Conservation (phyloP, 2,888 invertebrate genomes). For the Caenorhabditis afra region DNA sequence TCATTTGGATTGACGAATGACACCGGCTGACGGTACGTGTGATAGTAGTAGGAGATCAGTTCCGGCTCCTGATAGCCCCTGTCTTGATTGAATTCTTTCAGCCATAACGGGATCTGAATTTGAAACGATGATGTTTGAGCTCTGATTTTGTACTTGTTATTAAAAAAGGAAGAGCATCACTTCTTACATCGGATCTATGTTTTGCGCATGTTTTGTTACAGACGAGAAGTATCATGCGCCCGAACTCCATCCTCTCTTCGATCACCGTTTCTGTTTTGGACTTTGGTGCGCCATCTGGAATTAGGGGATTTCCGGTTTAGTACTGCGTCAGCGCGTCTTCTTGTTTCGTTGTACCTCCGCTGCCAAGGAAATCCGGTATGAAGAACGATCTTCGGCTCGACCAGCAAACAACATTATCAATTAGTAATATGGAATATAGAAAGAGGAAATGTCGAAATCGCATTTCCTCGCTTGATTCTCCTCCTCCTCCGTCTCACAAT, state of each 20-base stretch:
- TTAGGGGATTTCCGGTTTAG: neutral
- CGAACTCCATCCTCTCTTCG: constrained; percentile 59
- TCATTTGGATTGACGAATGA: constrained; percentile 49
- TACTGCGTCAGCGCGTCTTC: neutral
- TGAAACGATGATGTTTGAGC: neutral
- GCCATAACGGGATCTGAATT: constrained; percentile 53
- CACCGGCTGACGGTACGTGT: constrained; percentile 50
- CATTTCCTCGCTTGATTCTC: constrained; percentile 29
- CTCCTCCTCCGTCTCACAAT: constrained; percentile 10
- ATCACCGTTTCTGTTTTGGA: constrained; percentile 55
- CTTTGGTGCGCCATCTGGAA: constrained; percentile 42
- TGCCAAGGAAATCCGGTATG: constrained; percentile 38
- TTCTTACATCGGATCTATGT: constrained; percentile 48
- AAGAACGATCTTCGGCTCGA: constrained; percentile 36
- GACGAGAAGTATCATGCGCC: constrained; percentile 60
- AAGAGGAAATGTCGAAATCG: constrained; percentile 16
- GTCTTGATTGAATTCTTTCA: constrained; percentile 58
- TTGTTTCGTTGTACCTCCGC: constrained; percentile 24
- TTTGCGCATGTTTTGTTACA: constrained; percentile 56
- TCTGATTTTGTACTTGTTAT: neutral
- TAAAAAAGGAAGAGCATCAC: neutral
- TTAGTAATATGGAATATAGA: constrained; percentile 11
- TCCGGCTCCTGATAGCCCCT: constrained; percentile 52
- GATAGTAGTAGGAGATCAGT: constrained; percentile 61
- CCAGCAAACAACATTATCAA: constrained; percentile 13